These are phyloP conservation scores for Pocillopora verrucosa DNA, from an alignment of 64 coral and sea anemone genomes.

Conservation along the genomic window DNA sequence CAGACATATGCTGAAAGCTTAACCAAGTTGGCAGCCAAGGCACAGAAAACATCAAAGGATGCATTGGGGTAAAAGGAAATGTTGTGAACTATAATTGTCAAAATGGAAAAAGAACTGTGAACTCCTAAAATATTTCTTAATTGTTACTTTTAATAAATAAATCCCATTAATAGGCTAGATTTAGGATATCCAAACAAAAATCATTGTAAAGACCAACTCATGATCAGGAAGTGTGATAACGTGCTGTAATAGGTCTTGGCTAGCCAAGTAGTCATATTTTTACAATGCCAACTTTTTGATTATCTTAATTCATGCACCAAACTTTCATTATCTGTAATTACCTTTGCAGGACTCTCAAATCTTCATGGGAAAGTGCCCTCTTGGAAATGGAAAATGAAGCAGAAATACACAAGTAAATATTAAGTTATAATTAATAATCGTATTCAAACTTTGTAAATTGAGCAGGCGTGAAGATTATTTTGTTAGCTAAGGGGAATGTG, in stretches of 20 bases:
- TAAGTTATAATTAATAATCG: not conserved
- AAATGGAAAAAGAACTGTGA: no score
- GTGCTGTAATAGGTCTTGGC: no score
- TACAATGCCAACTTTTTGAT: no score
- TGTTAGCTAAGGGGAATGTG: not conserved
- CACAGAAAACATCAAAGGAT: constrained; percentile 91
- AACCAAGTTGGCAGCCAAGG: constrained; percentile 76
- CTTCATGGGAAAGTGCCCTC: constrained; percentile 78
- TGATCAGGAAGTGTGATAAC: no score
- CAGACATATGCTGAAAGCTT: constrained; percentile 91
- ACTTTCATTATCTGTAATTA: not conserved
- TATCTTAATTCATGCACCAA: no score
- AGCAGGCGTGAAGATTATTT: not conserved
- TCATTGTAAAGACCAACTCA: no score
- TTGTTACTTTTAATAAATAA: no score
- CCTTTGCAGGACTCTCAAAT: constrained; percentile 72
- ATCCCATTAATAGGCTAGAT: no score
- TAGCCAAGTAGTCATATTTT: no score
- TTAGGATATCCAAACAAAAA: no score
- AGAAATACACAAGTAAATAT: constrained; percentile 85
- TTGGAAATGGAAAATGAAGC: constrained; percentile 96
- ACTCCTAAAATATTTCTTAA: no score
- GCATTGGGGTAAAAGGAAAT: constrained; percentile 63
- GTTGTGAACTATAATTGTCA: no score
- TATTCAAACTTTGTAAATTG: not conserved